These are phyloP conservation scores for Volucella inflata DNA, from an alignment of 2,888 invertebrate genomes.

Conservation along the genomic window DNA sequence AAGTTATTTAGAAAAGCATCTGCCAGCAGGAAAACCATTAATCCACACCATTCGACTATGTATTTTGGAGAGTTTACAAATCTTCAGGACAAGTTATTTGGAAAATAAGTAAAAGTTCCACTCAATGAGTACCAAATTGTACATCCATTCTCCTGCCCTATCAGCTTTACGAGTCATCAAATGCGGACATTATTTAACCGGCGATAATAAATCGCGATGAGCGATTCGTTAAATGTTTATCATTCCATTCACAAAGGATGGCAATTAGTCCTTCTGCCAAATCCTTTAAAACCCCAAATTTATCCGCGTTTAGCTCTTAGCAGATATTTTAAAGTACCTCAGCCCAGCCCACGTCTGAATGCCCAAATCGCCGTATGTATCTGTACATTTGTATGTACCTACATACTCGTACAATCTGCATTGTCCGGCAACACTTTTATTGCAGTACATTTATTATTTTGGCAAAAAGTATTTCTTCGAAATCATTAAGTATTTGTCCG, in stretches of 20 bases:
- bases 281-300: slow-evolving; percentile 55
- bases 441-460: slow-evolving; percentile 66
- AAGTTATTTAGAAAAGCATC: too few species aligned
- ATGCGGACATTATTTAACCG: slow-evolving; percentile 38
- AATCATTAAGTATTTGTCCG: slow-evolving; percentile 57
- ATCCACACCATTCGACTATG: too few species aligned
- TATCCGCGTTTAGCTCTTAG: slow-evolving; percentile 40
- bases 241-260: slow-evolving; percentile 26
- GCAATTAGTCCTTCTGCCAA: slow-evolving; percentile 66
- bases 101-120: neutral
- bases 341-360: neutral
- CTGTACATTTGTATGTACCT: neutral
- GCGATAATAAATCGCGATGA: slow-evolving; percentile 50
- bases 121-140: neutral
- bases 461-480: slow-evolving; percentile 58
- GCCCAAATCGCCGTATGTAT: neutral
- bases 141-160: neutral
- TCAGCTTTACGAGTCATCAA: slow-evolving; percentile 3
- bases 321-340: slow-evolving; percentile 24
- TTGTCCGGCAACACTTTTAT: slow-evolving; percentile 51
- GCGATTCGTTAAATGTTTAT: slow-evolving; percentile 53
- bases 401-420: slow-evolving; percentile 1
- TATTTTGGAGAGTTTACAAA: too few species aligned
- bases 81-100: too few species aligned
- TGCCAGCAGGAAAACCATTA: too few species aligned